These are phyloP conservation scores for Euplexia lucipara DNA, from an alignment of 2,888 invertebrate genomes.

Conservation along the genomic window DNA sequence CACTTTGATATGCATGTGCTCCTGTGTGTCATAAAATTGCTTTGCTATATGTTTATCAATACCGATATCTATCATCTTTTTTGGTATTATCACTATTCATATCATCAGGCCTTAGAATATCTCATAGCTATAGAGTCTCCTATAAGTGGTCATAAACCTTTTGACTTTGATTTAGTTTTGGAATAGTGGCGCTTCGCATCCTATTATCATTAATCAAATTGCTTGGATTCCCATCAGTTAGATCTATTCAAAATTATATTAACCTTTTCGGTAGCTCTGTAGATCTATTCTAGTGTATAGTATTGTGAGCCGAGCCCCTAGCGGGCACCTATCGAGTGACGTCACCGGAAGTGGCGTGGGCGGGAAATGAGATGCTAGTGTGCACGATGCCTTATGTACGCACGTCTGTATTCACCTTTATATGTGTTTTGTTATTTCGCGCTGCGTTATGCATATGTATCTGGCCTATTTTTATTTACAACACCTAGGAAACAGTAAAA, in stretches of 20 bases:
- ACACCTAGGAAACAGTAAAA: not conserved
- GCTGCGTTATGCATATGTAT: slow-evolving; percentile 5
- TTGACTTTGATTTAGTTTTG: slow-evolving; percentile 6
- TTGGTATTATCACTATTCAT: not conserved
- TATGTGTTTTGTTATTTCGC: slow-evolving; percentile 43
- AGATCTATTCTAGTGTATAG: slow-evolving; percentile 52
- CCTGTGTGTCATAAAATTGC: slow-evolving; percentile 32
- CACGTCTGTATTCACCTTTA: slow-evolving; percentile 62
- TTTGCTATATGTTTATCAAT: slow-evolving; percentile 4
- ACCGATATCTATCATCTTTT: not conserved
- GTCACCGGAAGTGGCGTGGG: slow-evolving; percentile 76
- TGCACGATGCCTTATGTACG: slow-evolving; percentile 69
- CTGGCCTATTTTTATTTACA: not conserved
- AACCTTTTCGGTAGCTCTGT: slow-evolving; percentile 38
- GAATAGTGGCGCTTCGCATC: slow-evolving; percentile 5
- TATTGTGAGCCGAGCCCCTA: slow-evolving; percentile 65
- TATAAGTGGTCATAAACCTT: not conserved
- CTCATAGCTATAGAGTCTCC: not conserved
- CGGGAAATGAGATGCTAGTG: slow-evolving; percentile 77
- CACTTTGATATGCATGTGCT: slow-evolving; percentile 30
- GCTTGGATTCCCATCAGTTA: too few relatives aligned
- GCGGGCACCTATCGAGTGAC: slow-evolving; percentile 71
- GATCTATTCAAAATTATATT: slow-evolving; percentile 23
- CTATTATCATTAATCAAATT: not conserved
- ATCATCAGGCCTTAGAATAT: not conserved